Conservation (phyloP, 2,888 invertebrate genomes). For the Bombyx huttoni region DNA sequence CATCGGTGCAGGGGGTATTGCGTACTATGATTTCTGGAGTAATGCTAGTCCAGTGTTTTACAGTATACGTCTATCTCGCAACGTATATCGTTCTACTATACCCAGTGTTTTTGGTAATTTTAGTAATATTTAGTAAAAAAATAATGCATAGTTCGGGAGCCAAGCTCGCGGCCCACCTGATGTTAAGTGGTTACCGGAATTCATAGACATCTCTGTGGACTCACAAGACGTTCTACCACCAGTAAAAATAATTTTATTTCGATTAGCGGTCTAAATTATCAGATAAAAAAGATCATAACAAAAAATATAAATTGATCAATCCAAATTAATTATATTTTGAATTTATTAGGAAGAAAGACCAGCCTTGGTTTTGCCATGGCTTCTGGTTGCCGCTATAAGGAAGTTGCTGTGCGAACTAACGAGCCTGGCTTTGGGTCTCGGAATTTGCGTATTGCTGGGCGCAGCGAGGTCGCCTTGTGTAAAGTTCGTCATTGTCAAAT, state of each 20-base stretch:
- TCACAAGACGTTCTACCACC: too few species aligned
- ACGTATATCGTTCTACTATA: constrained; percentile 70
- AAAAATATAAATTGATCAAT: too few species aligned
- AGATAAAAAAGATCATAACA: too few species aligned
- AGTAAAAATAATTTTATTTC: too few species aligned
- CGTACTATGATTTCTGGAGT: constrained; percentile 65
- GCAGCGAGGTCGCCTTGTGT: constrained; percentile 56
- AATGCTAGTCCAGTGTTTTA: constrained; percentile 68
- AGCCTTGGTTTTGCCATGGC: constrained; percentile 64
- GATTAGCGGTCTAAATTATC: too few species aligned
- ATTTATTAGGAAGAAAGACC: constrained; percentile 59
- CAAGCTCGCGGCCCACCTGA: too few species aligned
- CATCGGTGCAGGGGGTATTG: constrained; percentile 52
- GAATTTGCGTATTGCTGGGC: constrained; percentile 57
- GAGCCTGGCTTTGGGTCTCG: constrained; percentile 55
- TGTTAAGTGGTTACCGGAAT: too few species aligned
- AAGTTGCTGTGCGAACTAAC: constrained; percentile 56
- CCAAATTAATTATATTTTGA: too few species aligned
- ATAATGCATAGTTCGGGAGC: too few species aligned
- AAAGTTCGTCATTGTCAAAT: constrained; percentile 58
- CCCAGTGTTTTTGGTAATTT: constrained; percentile 64
- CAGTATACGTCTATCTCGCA: constrained; percentile 68
- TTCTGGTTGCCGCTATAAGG: constrained; percentile 58
- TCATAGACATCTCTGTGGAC: too few species aligned
- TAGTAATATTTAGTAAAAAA: neutral